Percentiles rank a stretch among this genome's conserved stretches.
Conservation (phyloP, 2,888 invertebrate genomes). For the Blastobasis lacticolella region DNA sequence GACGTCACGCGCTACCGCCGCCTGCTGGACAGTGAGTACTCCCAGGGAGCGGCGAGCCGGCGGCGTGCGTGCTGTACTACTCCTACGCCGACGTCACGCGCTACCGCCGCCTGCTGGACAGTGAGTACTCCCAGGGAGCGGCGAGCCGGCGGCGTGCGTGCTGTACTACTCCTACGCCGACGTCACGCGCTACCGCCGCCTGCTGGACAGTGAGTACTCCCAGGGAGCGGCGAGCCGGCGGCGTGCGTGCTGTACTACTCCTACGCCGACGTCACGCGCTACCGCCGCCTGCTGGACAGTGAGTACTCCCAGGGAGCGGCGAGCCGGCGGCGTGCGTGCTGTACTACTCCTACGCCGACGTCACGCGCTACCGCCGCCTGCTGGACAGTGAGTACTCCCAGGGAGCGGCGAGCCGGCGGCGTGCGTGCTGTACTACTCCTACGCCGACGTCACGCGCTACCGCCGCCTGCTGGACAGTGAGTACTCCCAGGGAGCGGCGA, state of each 20-base stretch:
- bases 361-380: background rate
- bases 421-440: too few relatives aligned
- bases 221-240: background rate
- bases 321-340: background rate
- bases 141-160: too few relatives aligned
- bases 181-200: too few relatives aligned
- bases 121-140: too few relatives aligned
- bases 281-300: too few relatives aligned
- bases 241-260: background rate
- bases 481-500: too few relatives aligned
- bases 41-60: background rate
- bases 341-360: background rate
- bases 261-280: too few relatives aligned
- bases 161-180: too few relatives aligned
- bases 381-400: background rate
- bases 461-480: too few relatives aligned
- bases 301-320: too few relatives aligned
- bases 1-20: slow-evolving; percentile 84
- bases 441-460: too few relatives aligned
- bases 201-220: background rate
- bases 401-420: too few relatives aligned
- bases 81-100: background rate
- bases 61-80: background rate
- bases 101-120: background rate
- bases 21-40: slow-evolving; percentile 77